These are phyloP conservation scores for Gulo gulo DNA, from an alignment of 2,113 vertebrate species.

Conservation along the genomic window DNA sequence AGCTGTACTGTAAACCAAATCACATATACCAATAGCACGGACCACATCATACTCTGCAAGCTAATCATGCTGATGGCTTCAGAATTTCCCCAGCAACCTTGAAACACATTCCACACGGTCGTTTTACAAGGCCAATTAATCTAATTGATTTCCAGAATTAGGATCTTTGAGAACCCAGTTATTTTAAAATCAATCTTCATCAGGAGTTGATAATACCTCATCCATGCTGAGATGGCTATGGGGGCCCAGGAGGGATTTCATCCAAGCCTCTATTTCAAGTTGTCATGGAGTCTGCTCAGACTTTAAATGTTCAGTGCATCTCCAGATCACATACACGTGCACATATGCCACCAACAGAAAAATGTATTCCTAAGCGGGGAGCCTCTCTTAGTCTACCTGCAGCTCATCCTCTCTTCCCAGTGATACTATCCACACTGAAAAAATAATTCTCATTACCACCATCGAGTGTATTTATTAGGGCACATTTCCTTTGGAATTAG, in stretches of 20 bases:
- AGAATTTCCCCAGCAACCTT: conserved; percentile 55
- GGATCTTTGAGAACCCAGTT: conserved; percentile 40
- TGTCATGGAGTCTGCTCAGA: background rate
- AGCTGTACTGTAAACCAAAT: background rate
- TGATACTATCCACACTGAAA: background rate
- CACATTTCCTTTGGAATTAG: background rate
- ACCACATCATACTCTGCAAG: background rate
- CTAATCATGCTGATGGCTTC: background rate
- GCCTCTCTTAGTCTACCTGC: background rate
- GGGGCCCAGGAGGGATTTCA: background rate
- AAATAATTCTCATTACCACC: background rate
- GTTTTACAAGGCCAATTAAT: conserved; percentile 45
- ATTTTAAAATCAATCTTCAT: conserved; percentile 69
- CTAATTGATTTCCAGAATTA: conserved; percentile 62
- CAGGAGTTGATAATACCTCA: conserved; percentile 52
- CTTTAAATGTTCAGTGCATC: background rate
- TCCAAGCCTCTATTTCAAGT: background rate
- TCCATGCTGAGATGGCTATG: background rate
- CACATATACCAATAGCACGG: background rate
- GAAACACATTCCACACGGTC: background rate
- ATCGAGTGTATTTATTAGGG: background rate
- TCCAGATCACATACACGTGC: background rate
- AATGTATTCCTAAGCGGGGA: background rate
- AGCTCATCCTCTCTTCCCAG: background rate
- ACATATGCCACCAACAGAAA: background rate